A percentile compares a stretch with the other conserved stretches of the same genome.
Evolutionary conservation across 2,797 vertebrate species (phyloP).

Genomic region (Acanthiza pusilla): DNA sequence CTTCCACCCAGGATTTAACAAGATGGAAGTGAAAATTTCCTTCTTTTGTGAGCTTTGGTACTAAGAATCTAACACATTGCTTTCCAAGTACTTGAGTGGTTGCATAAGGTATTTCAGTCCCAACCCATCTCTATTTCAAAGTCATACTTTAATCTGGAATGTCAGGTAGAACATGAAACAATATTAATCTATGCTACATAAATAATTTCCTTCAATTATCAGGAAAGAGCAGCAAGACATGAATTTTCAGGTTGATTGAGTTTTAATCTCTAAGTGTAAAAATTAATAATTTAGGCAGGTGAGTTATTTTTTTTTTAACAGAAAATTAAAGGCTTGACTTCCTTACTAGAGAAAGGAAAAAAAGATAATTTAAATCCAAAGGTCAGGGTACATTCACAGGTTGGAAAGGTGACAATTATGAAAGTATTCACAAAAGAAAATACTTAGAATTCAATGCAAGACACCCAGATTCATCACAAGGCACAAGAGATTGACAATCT

Average conservation of each 20-base stretch:
- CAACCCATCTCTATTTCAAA: constrained; percentile 66
- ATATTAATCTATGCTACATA: constrained; percentile 81
- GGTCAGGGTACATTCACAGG: background rate
- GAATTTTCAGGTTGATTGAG: constrained; percentile 89
- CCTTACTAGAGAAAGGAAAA: background rate
- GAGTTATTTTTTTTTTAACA: background rate
- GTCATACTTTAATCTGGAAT: constrained; percentile 70
- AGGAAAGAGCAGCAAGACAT: constrained; percentile 82
- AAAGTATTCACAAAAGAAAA: constrained; percentile 83
- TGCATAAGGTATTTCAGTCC: constrained; percentile 21
- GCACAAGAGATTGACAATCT: constrained; percentile 88
- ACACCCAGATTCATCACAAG: constrained; percentile 79
- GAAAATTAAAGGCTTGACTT: constrained; percentile 14
- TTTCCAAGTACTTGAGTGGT: background rate
- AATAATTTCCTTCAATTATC: constrained; percentile 81
- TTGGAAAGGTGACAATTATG: constrained; percentile 76
- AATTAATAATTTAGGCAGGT: constrained; percentile 87
- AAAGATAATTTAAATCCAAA: background rate
- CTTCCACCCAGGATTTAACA: background rate
- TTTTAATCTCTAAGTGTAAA: constrained; percentile 85
- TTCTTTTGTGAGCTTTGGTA: background rate
- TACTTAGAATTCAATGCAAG: constrained; percentile 77
- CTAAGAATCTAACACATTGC: background rate
- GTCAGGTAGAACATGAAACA: constrained; percentile 71
- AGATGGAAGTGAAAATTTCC: constrained; percentile 3